A percentile compares a stretch with the other conserved stretches of the same genome.
phyloP scores from a whole-genome alignment of 2,888 invertebrate species.

The Seira musarum region DNA sequence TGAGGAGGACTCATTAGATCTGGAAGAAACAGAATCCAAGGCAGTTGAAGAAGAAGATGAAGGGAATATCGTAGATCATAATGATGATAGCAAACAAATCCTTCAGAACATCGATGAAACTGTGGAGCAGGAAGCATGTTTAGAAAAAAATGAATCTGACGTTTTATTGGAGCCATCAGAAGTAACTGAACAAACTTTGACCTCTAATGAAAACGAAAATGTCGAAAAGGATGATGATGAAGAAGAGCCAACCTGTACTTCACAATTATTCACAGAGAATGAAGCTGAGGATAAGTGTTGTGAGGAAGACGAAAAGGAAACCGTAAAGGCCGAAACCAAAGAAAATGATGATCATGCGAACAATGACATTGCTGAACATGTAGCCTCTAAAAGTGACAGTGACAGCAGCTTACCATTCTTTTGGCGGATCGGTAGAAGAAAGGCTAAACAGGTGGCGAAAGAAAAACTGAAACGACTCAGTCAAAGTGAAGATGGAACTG shows the following conservation, averaged over 20 bases:
- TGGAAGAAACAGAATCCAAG: neutral
- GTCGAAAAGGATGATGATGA: neutral
- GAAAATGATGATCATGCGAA: too few relatives aligned
- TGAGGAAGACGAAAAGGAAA: neutral
- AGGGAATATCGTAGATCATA: neutral
- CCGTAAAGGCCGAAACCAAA: neutral
- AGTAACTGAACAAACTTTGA: neutral
- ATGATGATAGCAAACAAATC: neutral
- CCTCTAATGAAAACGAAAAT: neutral
- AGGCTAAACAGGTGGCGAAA: conserved; percentile 28
- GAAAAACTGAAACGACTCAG: conserved; percentile 19
- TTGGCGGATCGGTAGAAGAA: conserved; percentile 14
- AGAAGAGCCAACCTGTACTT: too few relatives aligned
- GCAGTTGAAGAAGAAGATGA: conserved; percentile 11
- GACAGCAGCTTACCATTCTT: neutral
- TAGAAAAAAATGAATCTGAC: neutral
- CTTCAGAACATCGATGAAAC: neutral
- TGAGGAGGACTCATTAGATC: neutral
- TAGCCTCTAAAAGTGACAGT: too few relatives aligned
- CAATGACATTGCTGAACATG: too few relatives aligned
- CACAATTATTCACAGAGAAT: too few relatives aligned
- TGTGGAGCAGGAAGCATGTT: neutral
- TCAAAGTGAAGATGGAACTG: neutral
- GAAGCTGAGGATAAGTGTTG: neutral
- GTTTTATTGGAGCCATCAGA: neutral